These are phyloP conservation scores for Menura novaehollandiae DNA, from an alignment of 2,113 vertebrate genomes.

Conservation along the genomic window DNA sequence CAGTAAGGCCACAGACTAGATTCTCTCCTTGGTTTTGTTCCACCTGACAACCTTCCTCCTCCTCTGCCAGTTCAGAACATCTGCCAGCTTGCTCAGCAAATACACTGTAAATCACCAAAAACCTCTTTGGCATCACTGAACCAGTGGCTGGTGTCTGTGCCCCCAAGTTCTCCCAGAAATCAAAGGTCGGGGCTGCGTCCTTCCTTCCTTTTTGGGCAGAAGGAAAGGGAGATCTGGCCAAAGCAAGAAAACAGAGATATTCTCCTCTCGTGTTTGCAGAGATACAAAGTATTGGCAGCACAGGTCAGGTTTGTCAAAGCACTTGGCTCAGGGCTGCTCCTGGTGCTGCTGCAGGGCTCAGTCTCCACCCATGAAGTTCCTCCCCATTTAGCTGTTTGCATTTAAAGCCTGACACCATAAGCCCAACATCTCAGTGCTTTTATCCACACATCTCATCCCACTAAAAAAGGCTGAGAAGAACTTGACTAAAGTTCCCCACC, in stretches of 20 bases:
- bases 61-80: not conserved
- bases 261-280: not conserved
- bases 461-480: not conserved
- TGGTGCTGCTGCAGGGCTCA: not conserved
- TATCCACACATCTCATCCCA: accelerated
- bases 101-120: not conserved
- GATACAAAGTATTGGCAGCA: not conserved
- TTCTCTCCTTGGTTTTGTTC: not conserved
- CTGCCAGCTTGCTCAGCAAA: not conserved
- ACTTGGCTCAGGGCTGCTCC: not conserved
- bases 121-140: not conserved
- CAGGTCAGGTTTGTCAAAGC: not conserved
- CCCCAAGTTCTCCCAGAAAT: not conserved
- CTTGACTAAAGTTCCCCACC: not conserved
- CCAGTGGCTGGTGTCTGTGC: accelerated
- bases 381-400: not conserved
- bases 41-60: not conserved
- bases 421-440: not conserved
- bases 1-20: not conserved
- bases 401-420: not conserved
- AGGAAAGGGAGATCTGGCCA: not conserved
- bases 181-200: not conserved
- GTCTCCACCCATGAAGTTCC: not conserved
- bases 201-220: not conserved
- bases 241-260: not conserved